Percentiles rank a stretch among this genome's conserved stretches.
phyloP scores from a whole-genome alignment of 2,797 vertebrate species.

The Danio aesculapii region DNA sequence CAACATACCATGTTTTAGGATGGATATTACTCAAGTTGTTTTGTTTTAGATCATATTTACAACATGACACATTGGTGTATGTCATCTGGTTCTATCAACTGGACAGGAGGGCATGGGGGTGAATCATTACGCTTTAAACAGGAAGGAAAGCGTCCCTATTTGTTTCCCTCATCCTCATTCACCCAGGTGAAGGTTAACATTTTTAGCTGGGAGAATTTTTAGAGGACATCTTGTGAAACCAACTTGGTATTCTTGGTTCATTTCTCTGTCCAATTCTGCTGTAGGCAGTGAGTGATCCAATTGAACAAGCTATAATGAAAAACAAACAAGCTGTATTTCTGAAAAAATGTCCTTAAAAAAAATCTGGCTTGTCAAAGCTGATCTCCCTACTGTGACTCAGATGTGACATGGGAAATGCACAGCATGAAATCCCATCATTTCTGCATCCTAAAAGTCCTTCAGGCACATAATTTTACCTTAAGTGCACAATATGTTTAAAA shows the following conservation, averaged over 20 bases:
- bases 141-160: not conserved
- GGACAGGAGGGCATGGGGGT: not conserved
- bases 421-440: slow-evolving; percentile 22
- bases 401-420: slow-evolving; percentile 22
- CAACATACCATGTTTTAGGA: slow-evolving; percentile 2
- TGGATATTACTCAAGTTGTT: not conserved
- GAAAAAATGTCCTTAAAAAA: not conserved
- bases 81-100: slow-evolving; percentile 3
- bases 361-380: not conserved
- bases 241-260: slow-evolving; percentile 51
- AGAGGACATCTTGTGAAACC: slow-evolving; percentile 41
- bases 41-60: slow-evolving; percentile 21
- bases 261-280: slow-evolving; percentile 42
- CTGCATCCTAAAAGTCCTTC: slow-evolving; percentile 41
- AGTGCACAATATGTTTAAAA: slow-evolving; percentile 21
- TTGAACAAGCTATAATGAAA: slow-evolving; percentile 53
- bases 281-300: slow-evolving; percentile 53
- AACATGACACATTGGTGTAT: not conserved
- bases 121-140: slow-evolving; percentile 9
- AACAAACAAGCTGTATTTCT: slow-evolving; percentile 51
- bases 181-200: slow-evolving; percentile 29
- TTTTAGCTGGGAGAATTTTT: slow-evolving; percentile 36
- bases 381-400: slow-evolving; percentile 9
- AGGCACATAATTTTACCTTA: slow-evolving; percentile 37
- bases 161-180: not conserved